Evolutionary conservation across 2,797 vertebrate species (phyloP).

Genomic region (Fringilla coelebs): DNA sequence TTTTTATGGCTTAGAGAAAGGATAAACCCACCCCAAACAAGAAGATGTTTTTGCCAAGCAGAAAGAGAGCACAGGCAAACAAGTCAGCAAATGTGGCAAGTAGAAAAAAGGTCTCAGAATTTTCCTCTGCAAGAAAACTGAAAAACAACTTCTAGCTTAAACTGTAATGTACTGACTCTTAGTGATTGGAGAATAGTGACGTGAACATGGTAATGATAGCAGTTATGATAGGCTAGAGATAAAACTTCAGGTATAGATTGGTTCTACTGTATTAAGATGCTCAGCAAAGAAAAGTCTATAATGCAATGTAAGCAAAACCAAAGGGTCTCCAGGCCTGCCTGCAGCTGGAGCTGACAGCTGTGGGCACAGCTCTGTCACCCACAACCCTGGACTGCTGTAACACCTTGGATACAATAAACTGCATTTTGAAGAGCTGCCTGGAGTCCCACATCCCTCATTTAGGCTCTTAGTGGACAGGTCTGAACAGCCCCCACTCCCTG

Average conservation of each 20-base stretch:
- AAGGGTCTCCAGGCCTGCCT: neutral
- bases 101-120: too few species aligned
- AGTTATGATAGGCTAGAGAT: neutral
- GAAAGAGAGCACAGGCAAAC: too few species aligned
- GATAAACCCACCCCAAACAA: too few species aligned
- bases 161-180: too few species aligned
- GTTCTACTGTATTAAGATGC: neutral
- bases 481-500: rapidly evolving
- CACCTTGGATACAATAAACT: neutral
- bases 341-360: neutral
- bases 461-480: neutral
- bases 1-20: too few species aligned
- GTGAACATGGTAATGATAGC: too few species aligned
- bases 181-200: too few species aligned
- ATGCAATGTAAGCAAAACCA: neutral
- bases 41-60: too few species aligned
- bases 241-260: neutral
- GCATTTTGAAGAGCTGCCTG: neutral
- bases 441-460: neutral
- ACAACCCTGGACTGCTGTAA: neutral
- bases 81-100: too few species aligned
- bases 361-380: neutral
- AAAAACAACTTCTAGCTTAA: too few species aligned
- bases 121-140: too few species aligned
- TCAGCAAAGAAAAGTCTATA: neutral